Evolutionary conservation across 1,140 invertebrate species (phyloP).

Genomic region (Zaprionus inermis): DNA sequence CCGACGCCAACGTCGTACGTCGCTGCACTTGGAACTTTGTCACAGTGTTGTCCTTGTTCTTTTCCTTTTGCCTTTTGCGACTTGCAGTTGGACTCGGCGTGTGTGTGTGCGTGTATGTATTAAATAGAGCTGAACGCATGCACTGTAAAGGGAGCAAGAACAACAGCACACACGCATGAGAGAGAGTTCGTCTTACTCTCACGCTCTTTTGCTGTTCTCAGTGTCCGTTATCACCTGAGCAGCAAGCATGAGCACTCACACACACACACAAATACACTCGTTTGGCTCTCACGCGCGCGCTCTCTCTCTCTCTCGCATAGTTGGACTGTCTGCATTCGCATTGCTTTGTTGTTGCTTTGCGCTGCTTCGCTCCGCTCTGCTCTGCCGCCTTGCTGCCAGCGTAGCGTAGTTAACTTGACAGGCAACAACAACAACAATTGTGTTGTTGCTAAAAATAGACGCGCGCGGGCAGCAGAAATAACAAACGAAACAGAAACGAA

Average conservation of each 20-base stretch:
- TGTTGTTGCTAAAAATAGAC: constrained; percentile 76
- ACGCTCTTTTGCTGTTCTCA: constrained; percentile 22
- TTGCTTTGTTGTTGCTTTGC: constrained; percentile 43
- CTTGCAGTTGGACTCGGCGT: constrained; percentile 13
- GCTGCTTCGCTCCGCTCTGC: constrained; percentile 27
- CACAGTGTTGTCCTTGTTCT: constrained; percentile 42
- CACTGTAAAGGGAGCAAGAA: constrained; percentile 32
- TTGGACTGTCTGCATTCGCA: constrained; percentile 59
- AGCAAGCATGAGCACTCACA: not conserved
- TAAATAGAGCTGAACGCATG: constrained; percentile 41
- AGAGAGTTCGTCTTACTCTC: constrained; percentile 20
- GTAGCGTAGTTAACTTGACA: constrained; percentile 77
- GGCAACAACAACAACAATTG: constrained; percentile 55
- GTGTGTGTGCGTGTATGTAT: constrained; percentile 25
- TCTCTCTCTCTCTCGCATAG: constrained; percentile 46
- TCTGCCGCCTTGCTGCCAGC: constrained; percentile 60
- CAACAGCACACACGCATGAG: constrained; percentile 10
- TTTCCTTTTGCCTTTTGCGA: constrained; percentile 30
- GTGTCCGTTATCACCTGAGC: constrained; percentile 49
- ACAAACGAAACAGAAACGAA: constrained; percentile 66
- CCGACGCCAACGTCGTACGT: constrained; percentile 45
- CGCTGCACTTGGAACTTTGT: constrained; percentile 71
- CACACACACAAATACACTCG: not conserved
- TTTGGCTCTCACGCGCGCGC: not conserved
- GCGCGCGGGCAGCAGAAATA: constrained; percentile 63